Evolutionary conservation across 2,888 invertebrate genomes (phyloP), one percentile per base, ranked within the genome.

Genomic region (Polylopha cassiicola): DNA sequence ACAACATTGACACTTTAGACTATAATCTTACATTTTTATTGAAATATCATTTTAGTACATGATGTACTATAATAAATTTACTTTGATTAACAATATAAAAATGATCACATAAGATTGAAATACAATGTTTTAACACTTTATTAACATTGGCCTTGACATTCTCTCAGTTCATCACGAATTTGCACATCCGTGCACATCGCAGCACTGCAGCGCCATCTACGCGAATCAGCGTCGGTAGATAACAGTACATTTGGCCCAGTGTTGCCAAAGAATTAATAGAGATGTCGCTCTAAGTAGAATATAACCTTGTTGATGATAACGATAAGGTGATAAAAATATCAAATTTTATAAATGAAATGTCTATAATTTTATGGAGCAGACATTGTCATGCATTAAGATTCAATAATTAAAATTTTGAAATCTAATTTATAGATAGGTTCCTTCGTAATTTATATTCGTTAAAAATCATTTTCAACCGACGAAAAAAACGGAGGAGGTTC

Each of bases 111-210:
- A 13, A 8, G 11, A 30, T 9, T 30, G 21, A 29, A 29, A 23
- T 33, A 30, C 42, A 24, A 39, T 20, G 23, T 29, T 24, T 36
- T 39, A 39, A 42, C 28, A 24, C 41, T 51, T 49, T 48, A 49
- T 58, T 65, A 72, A 63, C 70, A 68, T 62, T 78, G 79, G 75
- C 84, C 82, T 82, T 82, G 82, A 79, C 82, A 81, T 80, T 65
- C 58, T 52, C 73, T 41, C 39, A 34, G 33, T 74, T 65, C 73
- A 73, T 70, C 67, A 69, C 61, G 63, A 71, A 68, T 70, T 74
- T 63, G 73, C 74, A 75, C 73, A 73, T 71, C 67, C 61, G 61
- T 58, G 51, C 61, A 43, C 37, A 37, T 37, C 32, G 31, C 31
- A 18, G 18, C 46, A 26, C 22, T 11, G 21, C 26, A 43, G 55